Evolutionary conservation across 1,140 invertebrate genomes (phyloP).

Genomic region (Cydia pomonella): DNA sequence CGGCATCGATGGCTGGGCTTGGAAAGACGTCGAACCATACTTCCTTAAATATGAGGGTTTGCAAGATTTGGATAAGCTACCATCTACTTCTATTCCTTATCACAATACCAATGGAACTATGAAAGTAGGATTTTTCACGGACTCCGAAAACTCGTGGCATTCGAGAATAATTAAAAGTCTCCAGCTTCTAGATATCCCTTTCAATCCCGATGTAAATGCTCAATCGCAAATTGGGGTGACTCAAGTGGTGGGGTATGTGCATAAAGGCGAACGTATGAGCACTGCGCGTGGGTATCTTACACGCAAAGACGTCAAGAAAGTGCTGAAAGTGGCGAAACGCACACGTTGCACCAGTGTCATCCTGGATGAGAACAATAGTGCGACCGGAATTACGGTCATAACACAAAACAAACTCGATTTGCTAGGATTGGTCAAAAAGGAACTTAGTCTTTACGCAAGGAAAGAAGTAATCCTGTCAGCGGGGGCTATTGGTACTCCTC

Average conservation of each 20-base stretch:
- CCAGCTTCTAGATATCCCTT: conserved; percentile 64
- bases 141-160: conserved; percentile 79
- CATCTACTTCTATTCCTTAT: conserved; percentile 58
- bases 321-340: conserved; percentile 85
- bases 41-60: conserved; percentile 58
- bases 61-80: conserved; percentile 42
- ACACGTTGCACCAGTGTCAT: conserved; percentile 86
- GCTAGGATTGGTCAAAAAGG: conserved; percentile 2
- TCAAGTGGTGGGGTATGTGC: conserved; percentile 50
- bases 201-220: conserved; percentile 80
- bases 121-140: conserved; percentile 82
- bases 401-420: conserved; percentile 83
- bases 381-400: conserved; percentile 36
- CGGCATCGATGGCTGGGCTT: conserved; percentile 54
- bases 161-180: conserved; percentile 78
- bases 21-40: conserved; percentile 52
- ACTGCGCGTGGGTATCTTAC: conserved; percentile 53
- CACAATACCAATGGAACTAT: conserved; percentile 82
- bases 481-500: conserved; percentile 86
- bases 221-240: conserved; percentile 80
- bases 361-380: conserved; percentile 84
- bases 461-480: conserved; percentile 88
- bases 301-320: conserved; percentile 79
- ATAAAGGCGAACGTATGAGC: conserved; percentile 51
- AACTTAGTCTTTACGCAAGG: conserved; percentile 68